A percentile compares a stretch with the other conserved stretches of the same genome.
phyloP scores from a whole-genome alignment of 2,113 vertebrate genomes.

The Sterna hirundo region DNA sequence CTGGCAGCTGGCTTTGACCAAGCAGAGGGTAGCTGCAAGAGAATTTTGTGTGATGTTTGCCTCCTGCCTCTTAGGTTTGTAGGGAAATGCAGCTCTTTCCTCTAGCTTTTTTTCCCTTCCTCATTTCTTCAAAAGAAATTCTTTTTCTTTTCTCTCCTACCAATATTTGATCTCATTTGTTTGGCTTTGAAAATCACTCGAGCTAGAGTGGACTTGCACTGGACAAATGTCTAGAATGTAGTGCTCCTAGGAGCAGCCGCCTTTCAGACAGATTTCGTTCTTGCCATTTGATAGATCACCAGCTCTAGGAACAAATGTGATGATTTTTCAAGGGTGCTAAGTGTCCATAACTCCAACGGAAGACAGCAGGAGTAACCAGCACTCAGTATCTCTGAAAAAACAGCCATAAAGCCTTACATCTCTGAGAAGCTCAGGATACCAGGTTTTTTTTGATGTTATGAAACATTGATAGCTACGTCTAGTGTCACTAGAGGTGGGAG shows the following conservation, averaged over 20 bases:
- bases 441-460: not conserved
- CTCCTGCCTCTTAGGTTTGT: not conserved
- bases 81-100: not conserved
- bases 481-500: not conserved
- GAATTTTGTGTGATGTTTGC: not conserved
- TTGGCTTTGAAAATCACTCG: conserved; percentile 7
- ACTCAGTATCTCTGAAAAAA: conserved; percentile 1
- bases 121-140: conserved; percentile 36
- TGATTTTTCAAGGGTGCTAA: conserved; percentile 34
- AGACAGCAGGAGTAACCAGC: conserved; percentile 11
- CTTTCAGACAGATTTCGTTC: not conserved
- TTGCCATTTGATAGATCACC: not conserved
- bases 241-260: not conserved
- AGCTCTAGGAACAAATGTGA: not conserved
- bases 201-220: not conserved
- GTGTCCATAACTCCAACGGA: not conserved
- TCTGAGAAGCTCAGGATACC: not conserved
- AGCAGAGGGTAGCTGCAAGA: not conserved
- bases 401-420: not conserved
- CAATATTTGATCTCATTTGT: conserved; percentile 22
- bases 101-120: not conserved
- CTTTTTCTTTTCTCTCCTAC: conserved; percentile 29
- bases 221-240: not conserved
- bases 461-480: not conserved
- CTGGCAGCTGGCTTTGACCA: not conserved